These are phyloP conservation scores for Microctonus brassicae DNA, from an alignment of 2,888 invertebrate species.

Conservation along the genomic window DNA sequence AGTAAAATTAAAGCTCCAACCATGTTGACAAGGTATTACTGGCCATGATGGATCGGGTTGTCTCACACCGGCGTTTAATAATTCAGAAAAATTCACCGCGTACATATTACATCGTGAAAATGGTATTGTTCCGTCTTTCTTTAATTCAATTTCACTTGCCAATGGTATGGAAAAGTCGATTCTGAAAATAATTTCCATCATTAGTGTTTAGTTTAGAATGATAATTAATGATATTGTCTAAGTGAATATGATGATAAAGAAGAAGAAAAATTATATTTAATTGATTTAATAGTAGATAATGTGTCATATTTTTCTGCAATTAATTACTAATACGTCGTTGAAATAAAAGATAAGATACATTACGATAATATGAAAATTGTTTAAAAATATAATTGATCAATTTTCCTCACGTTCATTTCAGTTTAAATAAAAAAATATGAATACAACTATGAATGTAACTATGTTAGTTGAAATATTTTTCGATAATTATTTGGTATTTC, in stretches of 20 bases:
- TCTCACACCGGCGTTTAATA: slow-evolving; percentile 73
- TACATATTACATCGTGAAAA: slow-evolving; percentile 84
- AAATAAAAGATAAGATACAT: too few species aligned
- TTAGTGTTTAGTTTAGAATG: too few species aligned
- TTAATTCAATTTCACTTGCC: slow-evolving; percentile 54
- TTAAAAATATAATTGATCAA: too few species aligned
- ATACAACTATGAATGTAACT: too few species aligned
- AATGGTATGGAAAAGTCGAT: slow-evolving; percentile 75
- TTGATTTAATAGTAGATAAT: neutral
- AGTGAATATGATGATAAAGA: too few species aligned
- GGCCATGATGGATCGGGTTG: slow-evolving; percentile 80
- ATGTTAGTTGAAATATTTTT: too few species aligned
- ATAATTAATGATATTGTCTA: too few species aligned
- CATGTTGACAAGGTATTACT: slow-evolving; percentile 76
- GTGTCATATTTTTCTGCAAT: neutral
- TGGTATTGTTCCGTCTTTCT: slow-evolving; percentile 62
- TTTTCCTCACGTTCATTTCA: too few species aligned
- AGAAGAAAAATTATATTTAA: neutral
- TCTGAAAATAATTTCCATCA: neutral
- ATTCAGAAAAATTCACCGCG: slow-evolving; percentile 79
- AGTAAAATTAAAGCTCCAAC: slow-evolving; percentile 87
- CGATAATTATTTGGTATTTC: too few species aligned
- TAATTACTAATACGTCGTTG: too few species aligned
- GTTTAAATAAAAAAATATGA: too few species aligned
- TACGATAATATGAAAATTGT: too few species aligned